These are phyloP conservation scores for Limnodromus scolopaceus DNA, from an alignment of 2,797 vertebrate species.

Conservation along the genomic window DNA sequence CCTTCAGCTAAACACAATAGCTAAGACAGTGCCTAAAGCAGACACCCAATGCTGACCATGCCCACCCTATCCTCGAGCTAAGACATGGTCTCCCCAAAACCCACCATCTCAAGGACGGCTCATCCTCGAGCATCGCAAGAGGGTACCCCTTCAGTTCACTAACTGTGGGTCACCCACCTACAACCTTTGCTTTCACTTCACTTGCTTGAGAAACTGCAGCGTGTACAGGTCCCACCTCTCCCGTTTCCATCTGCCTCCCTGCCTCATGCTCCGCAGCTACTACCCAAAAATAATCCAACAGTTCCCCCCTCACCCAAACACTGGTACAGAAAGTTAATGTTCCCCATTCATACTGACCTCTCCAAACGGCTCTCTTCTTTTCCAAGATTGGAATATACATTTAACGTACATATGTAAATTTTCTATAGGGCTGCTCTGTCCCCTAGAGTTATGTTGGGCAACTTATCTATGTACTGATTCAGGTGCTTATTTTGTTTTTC, in stretches of 20 bases:
- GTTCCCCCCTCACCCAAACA: neutral
- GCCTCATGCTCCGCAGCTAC: neutral
- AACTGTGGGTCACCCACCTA: neutral
- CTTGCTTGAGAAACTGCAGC: neutral
- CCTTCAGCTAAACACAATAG: neutral
- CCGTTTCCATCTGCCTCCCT: neutral
- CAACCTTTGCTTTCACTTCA: neutral
- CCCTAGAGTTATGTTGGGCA: neutral
- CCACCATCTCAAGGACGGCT: neutral
- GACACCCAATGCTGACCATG: accelerated
- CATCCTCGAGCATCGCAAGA: neutral
- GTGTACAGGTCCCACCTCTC: neutral
- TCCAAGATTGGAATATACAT: neutral
- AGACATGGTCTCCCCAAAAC: neutral
- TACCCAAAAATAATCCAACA: too few species aligned
- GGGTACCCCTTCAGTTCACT: neutral
- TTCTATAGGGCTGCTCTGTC: neutral
- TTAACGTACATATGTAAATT: neutral
- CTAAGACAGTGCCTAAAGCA: neutral
- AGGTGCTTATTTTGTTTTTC: neutral
- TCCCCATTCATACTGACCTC: neutral
- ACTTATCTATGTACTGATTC: neutral
- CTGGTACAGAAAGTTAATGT: neutral
- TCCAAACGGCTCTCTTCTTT: neutral
- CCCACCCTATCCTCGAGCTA: neutral